A percentile compares a stretch with the other conserved stretches of the same genome.
These are phyloP conservation scores for Poeciliopsis infans DNA, from an alignment of 2,797 vertebrate species.

Conservation along the genomic window DNA sequence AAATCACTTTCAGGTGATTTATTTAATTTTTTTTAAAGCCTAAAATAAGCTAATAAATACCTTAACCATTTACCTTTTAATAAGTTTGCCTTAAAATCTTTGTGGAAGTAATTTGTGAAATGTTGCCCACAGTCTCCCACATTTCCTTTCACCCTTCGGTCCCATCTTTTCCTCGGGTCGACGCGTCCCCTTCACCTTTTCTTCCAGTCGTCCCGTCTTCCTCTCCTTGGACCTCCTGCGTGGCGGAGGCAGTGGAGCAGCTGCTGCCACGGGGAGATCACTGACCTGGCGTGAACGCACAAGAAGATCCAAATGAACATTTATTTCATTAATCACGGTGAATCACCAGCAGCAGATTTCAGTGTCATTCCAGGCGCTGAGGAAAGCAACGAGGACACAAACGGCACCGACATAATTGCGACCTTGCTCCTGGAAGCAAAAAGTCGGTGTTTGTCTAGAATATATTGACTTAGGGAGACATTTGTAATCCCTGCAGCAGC, in stretches of 20 bases:
- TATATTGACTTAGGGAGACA: conserved; percentile 3
- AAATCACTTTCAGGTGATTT: not conserved
- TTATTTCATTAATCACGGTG: conserved; percentile 72
- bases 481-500: conserved; percentile 23
- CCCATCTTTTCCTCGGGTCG: conserved; percentile 4
- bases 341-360: conserved; percentile 52
- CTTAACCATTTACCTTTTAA: not conserved
- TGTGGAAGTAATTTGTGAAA: not conserved
- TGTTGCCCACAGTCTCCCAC: conserved; percentile 18
- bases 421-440: conserved; percentile 3
- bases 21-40: not conserved
- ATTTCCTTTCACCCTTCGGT: conserved; percentile 38
- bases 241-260: conserved; percentile 48
- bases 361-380: conserved; percentile 73
- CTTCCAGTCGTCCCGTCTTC: not conserved
- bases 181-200: not conserved
- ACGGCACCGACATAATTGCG: not conserved
- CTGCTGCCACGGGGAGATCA: conserved; percentile 49
- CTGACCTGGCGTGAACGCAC: conserved; percentile 63
- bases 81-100: not conserved
- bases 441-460: not conserved
- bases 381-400: conserved; percentile 29
- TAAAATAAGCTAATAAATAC: not conserved
- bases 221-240: conserved; percentile 32
- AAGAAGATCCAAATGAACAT: conserved; percentile 66